These are phyloP conservation scores for Ochotona princeps DNA, from an alignment of 2,113 vertebrate genomes.

Conservation along the genomic window DNA sequence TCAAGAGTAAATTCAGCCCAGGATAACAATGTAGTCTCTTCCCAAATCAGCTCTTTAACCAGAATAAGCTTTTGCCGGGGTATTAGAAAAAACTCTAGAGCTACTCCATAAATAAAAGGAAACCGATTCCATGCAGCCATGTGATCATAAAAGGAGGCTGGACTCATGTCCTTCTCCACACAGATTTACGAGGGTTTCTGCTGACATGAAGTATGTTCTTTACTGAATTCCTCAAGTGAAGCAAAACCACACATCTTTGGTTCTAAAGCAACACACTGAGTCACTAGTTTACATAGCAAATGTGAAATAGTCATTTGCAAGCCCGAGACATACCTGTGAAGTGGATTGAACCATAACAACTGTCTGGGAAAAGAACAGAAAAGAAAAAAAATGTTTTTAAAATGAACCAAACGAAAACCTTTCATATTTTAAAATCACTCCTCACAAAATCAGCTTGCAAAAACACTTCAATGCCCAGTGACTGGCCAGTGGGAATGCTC, in stretches of 20 bases:
- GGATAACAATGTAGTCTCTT: not conserved
- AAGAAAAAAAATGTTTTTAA: not conserved
- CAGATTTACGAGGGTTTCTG: conserved; percentile 73
- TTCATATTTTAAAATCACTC: not conserved
- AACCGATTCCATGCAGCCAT: conserved; percentile 22
- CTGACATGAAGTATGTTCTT: conserved; percentile 75
- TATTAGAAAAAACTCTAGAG: conserved; percentile 28
- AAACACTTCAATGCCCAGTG: not conserved
- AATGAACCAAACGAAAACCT: not conserved
- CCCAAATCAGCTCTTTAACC: not conserved
- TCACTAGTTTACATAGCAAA: conserved; percentile 67
- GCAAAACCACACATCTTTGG: conserved; percentile 72
- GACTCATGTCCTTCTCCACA: conserved; percentile 41
- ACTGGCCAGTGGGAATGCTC: not conserved
- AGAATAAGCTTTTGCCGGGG: conserved; percentile 23
- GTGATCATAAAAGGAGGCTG: conserved; percentile 47
- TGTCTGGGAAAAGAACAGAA: conserved; percentile 50
- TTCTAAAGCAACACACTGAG: conserved; percentile 71
- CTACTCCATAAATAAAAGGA: conserved; percentile 45
- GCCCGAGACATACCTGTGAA: conserved; percentile 61
- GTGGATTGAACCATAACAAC: conserved; percentile 56
- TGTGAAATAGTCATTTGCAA: conserved; percentile 67
- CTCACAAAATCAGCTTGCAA: not conserved
- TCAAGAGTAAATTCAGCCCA: conserved; percentile 24
- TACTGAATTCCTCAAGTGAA: conserved; percentile 77